These are phyloP conservation scores for Zygaena filipendulae DNA, from an alignment of 2,888 invertebrate genomes.

Conservation along the genomic window DNA sequence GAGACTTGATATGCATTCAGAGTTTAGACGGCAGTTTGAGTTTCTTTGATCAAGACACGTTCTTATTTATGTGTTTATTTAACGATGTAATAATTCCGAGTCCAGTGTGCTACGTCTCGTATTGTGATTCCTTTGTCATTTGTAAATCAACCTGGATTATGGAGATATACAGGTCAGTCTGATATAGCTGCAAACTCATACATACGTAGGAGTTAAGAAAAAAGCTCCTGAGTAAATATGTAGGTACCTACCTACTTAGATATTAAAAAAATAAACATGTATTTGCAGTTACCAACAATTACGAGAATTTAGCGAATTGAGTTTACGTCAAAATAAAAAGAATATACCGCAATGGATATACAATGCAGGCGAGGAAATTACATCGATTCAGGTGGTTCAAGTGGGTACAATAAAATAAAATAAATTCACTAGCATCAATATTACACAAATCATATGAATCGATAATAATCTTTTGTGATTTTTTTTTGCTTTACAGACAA, in stretches of 20 bases:
- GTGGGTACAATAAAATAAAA: no score
- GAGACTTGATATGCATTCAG: conserved; percentile 92
- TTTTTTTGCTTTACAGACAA: conserved; percentile 45
- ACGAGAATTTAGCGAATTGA: conserved; percentile 75
- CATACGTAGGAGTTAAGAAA: no score
- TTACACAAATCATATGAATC: no score
- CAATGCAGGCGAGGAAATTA: conserved; percentile 82
- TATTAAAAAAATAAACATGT: no score
- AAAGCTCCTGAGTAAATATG: no score
- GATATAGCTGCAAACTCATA: no score
- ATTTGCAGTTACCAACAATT: conserved; percentile 78
- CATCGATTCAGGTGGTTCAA: conserved; percentile 72
- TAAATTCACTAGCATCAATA: no score
- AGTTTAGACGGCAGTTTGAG: conserved; percentile 89
- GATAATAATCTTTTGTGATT: no score
- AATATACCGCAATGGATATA: conserved; percentile 82
- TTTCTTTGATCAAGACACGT: conserved; percentile 94
- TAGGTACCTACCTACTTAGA: conserved; percentile 4
- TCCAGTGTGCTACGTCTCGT: conserved; percentile 82
- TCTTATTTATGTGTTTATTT: conserved; percentile 83
- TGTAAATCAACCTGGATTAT: conserved; percentile 84
- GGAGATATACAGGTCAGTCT: conserved; percentile 83
- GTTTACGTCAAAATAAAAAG: conserved; percentile 68
- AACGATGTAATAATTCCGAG: conserved; percentile 86
- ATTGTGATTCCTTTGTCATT: conserved; percentile 88